phyloP scores from a whole-genome alignment of 2,113 vertebrate species.

The Osmerus mordax region DNA sequence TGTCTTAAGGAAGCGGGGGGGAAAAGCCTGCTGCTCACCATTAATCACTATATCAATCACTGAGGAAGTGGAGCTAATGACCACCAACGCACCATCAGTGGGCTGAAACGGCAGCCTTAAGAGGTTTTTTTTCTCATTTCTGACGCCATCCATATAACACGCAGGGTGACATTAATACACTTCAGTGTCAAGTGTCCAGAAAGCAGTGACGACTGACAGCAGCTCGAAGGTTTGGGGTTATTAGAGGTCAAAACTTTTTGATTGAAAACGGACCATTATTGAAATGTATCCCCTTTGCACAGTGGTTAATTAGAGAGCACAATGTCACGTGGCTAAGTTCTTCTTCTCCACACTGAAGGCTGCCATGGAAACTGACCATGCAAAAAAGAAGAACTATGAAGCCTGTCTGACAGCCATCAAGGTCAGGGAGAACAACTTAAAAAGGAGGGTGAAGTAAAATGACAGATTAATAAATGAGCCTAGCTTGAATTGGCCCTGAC shows the following conservation, averaged over 20 bases:
- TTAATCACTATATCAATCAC: constrained; percentile 3
- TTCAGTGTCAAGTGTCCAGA: not conserved
- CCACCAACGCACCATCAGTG: constrained; percentile 13
- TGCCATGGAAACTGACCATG: constrained; percentile 19
- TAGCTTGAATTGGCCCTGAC: too few species aligned
- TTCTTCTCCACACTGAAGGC: not conserved
- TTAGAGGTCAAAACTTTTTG: constrained; percentile 16
- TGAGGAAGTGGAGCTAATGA: constrained; percentile 8
- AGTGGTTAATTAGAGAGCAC: constrained; percentile 26
- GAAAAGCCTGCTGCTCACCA: constrained; percentile 1
- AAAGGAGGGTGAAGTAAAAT: not conserved
- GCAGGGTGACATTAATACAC: not conserved
- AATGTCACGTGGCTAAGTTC: constrained; percentile 24
- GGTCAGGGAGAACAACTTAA: not conserved
- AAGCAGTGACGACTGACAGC: not conserved
- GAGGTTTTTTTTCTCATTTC: not conserved
- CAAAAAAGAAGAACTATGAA: constrained; percentile 1
- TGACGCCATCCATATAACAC: not conserved
- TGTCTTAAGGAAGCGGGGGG: not conserved
- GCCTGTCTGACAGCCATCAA: not conserved
- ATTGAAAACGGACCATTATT: constrained; percentile 15
- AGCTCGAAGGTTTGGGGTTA: not conserved
- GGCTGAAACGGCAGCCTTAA: constrained; percentile 1
- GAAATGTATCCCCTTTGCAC: constrained; percentile 14
- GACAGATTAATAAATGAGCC: not conserved